Evolutionary conservation across 2,888 invertebrate species (phyloP).

Genomic region (Ophraella communa): DNA sequence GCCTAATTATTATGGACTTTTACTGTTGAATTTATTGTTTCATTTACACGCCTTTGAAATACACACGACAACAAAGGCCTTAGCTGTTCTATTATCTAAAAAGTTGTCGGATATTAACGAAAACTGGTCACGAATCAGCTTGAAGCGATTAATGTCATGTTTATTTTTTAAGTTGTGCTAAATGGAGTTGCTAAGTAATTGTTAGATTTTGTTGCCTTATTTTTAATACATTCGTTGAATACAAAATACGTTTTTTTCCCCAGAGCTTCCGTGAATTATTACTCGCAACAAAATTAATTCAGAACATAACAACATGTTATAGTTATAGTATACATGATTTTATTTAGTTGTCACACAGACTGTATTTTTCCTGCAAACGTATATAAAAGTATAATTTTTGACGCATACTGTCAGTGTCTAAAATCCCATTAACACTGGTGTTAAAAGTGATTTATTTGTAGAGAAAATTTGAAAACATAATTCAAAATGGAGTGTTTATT

Average conservation of each 20-base stretch:
- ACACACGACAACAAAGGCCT: neutral
- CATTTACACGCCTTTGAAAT: constrained; percentile 13
- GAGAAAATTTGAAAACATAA: too few relatives aligned
- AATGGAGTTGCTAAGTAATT: neutral
- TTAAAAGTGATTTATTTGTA: too few relatives aligned
- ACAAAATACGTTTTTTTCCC: neutral
- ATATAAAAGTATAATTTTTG: too few relatives aligned
- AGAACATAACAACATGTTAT: too few relatives aligned
- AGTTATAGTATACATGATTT: too few relatives aligned
- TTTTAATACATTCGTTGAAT: neutral
- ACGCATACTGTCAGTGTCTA: too few relatives aligned
- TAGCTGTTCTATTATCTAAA: constrained; percentile 5
- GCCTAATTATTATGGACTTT: constrained; percentile 40
- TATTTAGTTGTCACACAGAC: too few relatives aligned
- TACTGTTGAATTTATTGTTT: constrained; percentile 37
- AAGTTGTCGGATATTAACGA: neutral
- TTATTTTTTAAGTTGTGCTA: neutral
- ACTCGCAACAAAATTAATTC: too few relatives aligned
- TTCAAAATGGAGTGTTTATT: too few relatives aligned
- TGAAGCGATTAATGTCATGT: neutral
- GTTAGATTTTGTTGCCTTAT: neutral
- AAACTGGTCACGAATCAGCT: neutral
- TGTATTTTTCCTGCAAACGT: too few relatives aligned
- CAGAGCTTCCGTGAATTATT: too few relatives aligned
- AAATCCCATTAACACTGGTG: too few relatives aligned